Percentiles rank a stretch among this genome's conserved stretches.
Conservation (phyloP, 2,888 invertebrate species). For the Cataglyphis livida region DNA sequence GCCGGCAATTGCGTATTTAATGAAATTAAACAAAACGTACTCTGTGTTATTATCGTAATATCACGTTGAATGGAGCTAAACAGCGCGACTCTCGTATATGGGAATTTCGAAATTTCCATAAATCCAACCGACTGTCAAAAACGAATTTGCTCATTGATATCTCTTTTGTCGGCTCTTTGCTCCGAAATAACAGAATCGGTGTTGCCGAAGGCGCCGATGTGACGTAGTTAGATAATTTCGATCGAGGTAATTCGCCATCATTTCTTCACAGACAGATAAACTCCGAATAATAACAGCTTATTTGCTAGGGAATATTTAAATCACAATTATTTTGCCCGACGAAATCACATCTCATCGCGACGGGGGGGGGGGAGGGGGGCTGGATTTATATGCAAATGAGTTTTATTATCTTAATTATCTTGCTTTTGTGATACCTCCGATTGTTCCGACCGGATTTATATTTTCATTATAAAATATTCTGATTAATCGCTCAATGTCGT, state of each 20-base stretch:
- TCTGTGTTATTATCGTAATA: slow-evolving; percentile 36
- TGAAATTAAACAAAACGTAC: slow-evolving; percentile 41
- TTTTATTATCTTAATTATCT: slow-evolving; percentile 50
- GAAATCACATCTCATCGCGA: slow-evolving; percentile 40
- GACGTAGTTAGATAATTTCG: slow-evolving; percentile 18
- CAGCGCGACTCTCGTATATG: too few species aligned
- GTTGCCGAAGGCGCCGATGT: slow-evolving; percentile 5
- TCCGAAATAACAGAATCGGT: neutral
- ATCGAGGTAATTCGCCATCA: neutral
- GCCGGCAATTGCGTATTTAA: slow-evolving; percentile 17
- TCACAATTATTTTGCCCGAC: slow-evolving; percentile 30
- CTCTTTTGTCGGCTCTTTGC: neutral
- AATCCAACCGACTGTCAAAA: neutral
- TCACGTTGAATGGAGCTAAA: slow-evolving; percentile 23
- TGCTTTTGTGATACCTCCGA: slow-evolving; percentile 46
- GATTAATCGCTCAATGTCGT: slow-evolving; percentile 38
- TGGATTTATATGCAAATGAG: slow-evolving; percentile 48
- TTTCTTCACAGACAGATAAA: slow-evolving; percentile 39
- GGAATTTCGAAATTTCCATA: slow-evolving; percentile 32
- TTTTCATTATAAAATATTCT: slow-evolving; percentile 22
- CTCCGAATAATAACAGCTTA: slow-evolving; percentile 29
- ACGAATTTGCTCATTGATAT: slow-evolving; percentile 10
- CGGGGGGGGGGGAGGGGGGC: neutral
- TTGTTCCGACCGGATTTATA: slow-evolving; percentile 17
- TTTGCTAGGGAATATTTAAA: slow-evolving; percentile 38